phyloP scores from a whole-genome alignment of 1,140 invertebrate genomes.

The Drosophila biarmipes region DNA sequence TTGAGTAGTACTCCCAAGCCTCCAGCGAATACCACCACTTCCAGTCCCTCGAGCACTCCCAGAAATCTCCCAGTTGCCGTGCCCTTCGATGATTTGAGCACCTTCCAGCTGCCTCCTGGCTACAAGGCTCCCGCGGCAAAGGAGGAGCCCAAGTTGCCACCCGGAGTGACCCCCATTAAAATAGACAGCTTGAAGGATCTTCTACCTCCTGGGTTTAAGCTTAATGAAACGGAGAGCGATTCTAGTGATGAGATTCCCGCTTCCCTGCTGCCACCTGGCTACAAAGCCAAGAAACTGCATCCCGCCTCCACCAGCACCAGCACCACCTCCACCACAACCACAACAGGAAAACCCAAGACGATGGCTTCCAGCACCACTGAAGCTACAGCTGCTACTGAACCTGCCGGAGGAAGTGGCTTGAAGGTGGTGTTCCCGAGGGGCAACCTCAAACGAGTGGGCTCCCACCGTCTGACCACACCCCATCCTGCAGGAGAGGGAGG shows the following conservation, averaged over 20 bases:
- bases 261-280: constrained; percentile 87
- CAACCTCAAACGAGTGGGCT: constrained; percentile 89
- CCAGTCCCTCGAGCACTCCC: constrained; percentile 15
- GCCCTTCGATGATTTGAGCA: constrained; percentile 85
- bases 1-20: constrained; percentile 67
- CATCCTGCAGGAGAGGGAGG: constrained; percentile 62
- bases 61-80: constrained; percentile 30
- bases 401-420: constrained; percentile 84
- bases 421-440: constrained; percentile 92
- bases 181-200: constrained; percentile 84
- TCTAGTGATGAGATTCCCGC: constrained; percentile 86
- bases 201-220: constrained; percentile 86
- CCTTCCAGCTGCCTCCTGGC: constrained; percentile 88
- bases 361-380: constrained; percentile 61
- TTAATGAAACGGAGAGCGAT: constrained; percentile 73
- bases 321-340: constrained; percentile 55
- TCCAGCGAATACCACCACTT: constrained; percentile 12
- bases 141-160: constrained; percentile 55
- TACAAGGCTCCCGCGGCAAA: constrained; percentile 84
- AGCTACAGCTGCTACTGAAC: constrained; percentile 10
- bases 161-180: constrained; percentile 49
- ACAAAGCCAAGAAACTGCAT: constrained; percentile 81
- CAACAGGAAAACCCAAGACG: constrained; percentile 48
- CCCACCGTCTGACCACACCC: constrained; percentile 87
- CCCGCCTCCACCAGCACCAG: constrained; percentile 53